Base-by-base conservation (phyloP, 2,888 invertebrate genomes). In the Diachrysia chrysitis region DNA sequence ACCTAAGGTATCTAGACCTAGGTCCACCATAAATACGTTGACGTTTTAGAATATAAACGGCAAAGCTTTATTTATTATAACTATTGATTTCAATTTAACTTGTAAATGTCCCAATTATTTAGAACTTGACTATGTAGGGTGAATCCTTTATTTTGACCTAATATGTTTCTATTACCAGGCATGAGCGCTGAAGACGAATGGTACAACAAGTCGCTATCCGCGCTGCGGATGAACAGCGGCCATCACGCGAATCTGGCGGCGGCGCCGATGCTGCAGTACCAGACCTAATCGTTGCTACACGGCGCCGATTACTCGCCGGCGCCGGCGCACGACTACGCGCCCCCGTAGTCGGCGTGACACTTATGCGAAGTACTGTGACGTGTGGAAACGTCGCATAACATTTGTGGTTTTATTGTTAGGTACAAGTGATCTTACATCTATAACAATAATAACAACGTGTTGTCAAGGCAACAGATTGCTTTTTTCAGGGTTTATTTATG, bases 141-240 rank as follows among this genome's bases (percentile, higher is more conserved):
- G 17, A 0, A 0, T 19, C 9, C 21, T 17, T 19, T 9, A 37
- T 60, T 23, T 23, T 54, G 16, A 23, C 21, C 7, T 25, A 23
- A 16, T 7, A 16, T 51, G 10, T 54, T 46, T n/a, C 37, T 56
- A n/a, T 76, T 62, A 90, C 48, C 95, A 98, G 98, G 98, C 83
- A 98, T 98, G 98, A 98, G 97, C 81, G 97, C 98, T 58, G 98
- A 98, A 91, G 99, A 98, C 92, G 99, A 99, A 94, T 99, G 99
- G 99, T 99, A 99, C 96, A 99, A 99, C 96, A 99, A 99, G 96
- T 99, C 99, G 87, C 96, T 99, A 87, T 99, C 99, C 70, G 99
- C 99, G 64, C 96, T 99, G 85, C 97, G 99, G 92, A 99, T 99
- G 99, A 99, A 99, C 96, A 97, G 98, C 88, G 98, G 98, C 63